Percentiles rank a stretch among this genome's conserved stretches.
Evolutionary conservation across 2,888 invertebrate species (phyloP).

Genomic region (Hypomecis atomaria): DNA sequence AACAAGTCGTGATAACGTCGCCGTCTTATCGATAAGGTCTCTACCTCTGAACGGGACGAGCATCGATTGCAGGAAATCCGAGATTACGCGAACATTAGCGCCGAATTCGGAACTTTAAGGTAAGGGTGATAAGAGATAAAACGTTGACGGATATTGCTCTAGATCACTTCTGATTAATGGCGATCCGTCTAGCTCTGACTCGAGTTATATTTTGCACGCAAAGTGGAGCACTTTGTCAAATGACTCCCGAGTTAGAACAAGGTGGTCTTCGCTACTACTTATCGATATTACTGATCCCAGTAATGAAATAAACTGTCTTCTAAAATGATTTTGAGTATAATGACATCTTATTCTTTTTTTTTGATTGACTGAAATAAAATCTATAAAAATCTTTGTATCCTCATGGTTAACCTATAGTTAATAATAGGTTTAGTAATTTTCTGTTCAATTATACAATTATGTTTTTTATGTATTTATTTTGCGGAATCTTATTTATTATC

Average conservation of each 20-base stretch:
- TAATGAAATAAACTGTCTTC: too few species aligned
- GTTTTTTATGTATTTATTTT: too few species aligned
- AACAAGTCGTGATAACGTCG: slow-evolving; percentile 58
- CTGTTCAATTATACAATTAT: too few species aligned
- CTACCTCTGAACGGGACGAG: slow-evolving; percentile 23
- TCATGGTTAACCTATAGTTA: too few species aligned
- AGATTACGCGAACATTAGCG: slow-evolving; percentile 45
- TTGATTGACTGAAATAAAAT: too few species aligned
- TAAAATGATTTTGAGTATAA: too few species aligned
- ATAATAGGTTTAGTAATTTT: too few species aligned
- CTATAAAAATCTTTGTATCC: too few species aligned
- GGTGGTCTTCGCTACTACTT: too few species aligned
- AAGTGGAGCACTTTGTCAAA: slow-evolving; percentile 11
- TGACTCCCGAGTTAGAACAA: not conserved
- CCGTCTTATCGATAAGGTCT: slow-evolving; percentile 38
- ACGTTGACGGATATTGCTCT: slow-evolving; percentile 27
- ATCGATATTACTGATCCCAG: too few species aligned
- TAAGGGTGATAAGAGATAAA: slow-evolving; percentile 39
- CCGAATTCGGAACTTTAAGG: slow-evolving; percentile 41
- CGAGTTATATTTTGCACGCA: not conserved
- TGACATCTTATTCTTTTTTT: too few species aligned
- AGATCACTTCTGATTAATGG: slow-evolving; percentile 23
- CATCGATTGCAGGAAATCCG: slow-evolving; percentile 44
- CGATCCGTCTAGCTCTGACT: slow-evolving; percentile 7
- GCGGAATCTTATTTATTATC: too few species aligned